Evolutionary conservation across 2,797 vertebrate species (phyloP).

Genomic region (Apodemus agrarius): DNA sequence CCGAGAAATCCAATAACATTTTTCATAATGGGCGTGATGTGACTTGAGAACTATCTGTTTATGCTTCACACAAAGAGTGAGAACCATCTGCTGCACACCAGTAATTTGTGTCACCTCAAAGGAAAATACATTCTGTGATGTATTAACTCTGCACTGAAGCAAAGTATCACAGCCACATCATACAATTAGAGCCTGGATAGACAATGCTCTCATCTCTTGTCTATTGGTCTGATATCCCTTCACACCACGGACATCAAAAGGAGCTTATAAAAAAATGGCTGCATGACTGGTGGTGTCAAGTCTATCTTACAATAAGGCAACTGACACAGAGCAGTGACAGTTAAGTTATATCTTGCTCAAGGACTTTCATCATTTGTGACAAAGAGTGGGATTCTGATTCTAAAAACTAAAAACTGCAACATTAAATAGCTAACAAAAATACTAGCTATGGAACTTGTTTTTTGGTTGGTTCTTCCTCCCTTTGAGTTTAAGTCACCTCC

Average conservation of each 20-base stretch:
- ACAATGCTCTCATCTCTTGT: background rate
- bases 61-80: conserved; percentile 63
- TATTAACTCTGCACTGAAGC: conserved; percentile 51
- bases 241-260: background rate
- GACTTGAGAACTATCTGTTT: conserved; percentile 69
- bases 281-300: background rate
- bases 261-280: background rate
- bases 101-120: conserved; percentile 39
- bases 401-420: conserved; percentile 25
- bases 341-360: background rate
- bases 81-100: conserved; percentile 14
- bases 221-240: background rate
- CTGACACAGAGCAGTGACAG: background rate
- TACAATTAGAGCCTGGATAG: background rate
- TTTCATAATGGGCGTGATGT: conserved; percentile 63
- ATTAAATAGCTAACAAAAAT: conserved; percentile 5
- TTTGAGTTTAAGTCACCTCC: background rate
- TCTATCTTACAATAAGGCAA: background rate
- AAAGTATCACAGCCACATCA: conserved; percentile 28
- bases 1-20: conserved; percentile 69
- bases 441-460: background rate
- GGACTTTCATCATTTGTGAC: background rate
- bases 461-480: background rate
- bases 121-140: conserved; percentile 51
- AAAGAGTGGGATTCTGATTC: background rate